phyloP scores from a whole-genome alignment of 2,113 vertebrate genomes.

The Sander lucioperca region DNA sequence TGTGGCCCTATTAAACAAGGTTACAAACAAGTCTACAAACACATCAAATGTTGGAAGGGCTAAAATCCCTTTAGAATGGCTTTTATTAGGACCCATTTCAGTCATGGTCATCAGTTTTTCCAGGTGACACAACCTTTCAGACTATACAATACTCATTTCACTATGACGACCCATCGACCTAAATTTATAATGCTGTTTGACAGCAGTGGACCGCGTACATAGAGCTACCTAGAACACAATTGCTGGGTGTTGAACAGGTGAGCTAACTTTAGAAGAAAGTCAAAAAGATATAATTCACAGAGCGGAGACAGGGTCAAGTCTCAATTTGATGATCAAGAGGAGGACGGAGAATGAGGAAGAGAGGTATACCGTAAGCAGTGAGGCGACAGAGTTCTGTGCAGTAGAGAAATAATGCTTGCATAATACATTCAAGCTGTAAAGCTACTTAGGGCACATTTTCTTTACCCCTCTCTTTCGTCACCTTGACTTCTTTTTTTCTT shows the following conservation, averaged over 20 bases:
- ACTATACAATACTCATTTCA: conserved; percentile 22
- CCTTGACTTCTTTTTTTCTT: background rate
- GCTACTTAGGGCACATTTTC: conserved; percentile 31
- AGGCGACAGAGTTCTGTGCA: conserved; percentile 22
- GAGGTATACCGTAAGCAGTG: background rate
- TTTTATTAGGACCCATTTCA: conserved; percentile 29
- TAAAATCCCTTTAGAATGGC: background rate
- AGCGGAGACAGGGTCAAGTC: background rate
- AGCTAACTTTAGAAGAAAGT: background rate
- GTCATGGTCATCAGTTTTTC: conserved; percentile 27
- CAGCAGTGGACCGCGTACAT: background rate
- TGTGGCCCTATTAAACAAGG: too few relatives aligned
- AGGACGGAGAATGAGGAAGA: background rate
- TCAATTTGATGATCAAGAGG: background rate
- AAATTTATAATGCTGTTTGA: conserved; percentile 11
- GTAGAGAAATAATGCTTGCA: conserved; percentile 19
- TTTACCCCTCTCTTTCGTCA: background rate
- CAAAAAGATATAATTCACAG: conserved; percentile 3
- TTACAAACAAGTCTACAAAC: background rate
- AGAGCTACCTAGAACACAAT: background rate
- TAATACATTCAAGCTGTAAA: conserved; percentile 49
- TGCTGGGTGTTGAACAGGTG: conserved; percentile 25
- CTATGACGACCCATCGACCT: conserved; percentile 35
- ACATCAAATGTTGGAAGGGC: conserved; percentile 1
- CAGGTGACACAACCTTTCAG: conserved; percentile 21